A percentile compares a stretch with the other conserved stretches of the same genome.
Evolutionary conservation across 2,888 invertebrate species (phyloP).

Genomic region (Cyrtodaria siliqua): DNA sequence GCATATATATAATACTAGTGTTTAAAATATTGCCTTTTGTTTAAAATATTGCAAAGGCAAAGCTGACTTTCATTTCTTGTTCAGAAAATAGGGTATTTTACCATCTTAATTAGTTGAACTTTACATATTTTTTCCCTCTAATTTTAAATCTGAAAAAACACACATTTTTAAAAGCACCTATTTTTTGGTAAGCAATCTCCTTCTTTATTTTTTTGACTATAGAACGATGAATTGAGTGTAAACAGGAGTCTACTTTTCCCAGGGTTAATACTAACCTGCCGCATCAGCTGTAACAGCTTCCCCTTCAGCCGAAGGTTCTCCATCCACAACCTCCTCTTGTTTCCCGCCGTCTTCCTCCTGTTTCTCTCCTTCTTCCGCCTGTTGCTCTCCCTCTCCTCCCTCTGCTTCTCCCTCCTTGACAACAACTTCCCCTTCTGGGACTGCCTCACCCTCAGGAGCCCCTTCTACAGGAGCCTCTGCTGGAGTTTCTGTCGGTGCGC

Average conservation of each 20-base stretch:
- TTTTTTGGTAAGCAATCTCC: too few species aligned
- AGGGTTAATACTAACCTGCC: constrained; percentile 13
- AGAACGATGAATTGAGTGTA: too few species aligned
- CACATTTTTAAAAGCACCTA: too few species aligned
- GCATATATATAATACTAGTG: too few species aligned
- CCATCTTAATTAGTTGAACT: too few species aligned
- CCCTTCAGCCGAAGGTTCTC: constrained; percentile 53
- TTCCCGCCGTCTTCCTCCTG: constrained; percentile 20
- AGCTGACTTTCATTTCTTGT: too few species aligned
- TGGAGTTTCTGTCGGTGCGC: constrained; percentile 2
- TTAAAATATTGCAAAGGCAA: too few species aligned
- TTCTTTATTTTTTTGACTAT: too few species aligned
- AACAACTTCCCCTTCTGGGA: constrained; percentile 3
- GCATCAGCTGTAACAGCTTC: constrained; percentile 50
- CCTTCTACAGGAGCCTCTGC: constrained; percentile 7
- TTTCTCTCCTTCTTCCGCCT: constrained; percentile 43
- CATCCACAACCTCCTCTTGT: constrained; percentile 39
- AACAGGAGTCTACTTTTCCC: neutral
- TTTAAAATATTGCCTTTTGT: too few species aligned
- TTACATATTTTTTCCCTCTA: too few species aligned
- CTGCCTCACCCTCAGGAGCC: constrained; percentile 5
- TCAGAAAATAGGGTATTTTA: too few species aligned
- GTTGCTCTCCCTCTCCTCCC: constrained; percentile 1
- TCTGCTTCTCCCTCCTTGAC: constrained; percentile 9
- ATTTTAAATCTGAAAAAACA: too few species aligned